Evolutionary conservation across 2,113 vertebrate species (phyloP), one percentile per base, ranked within the genome.

Genomic region (Pandion haliaetus): DNA sequence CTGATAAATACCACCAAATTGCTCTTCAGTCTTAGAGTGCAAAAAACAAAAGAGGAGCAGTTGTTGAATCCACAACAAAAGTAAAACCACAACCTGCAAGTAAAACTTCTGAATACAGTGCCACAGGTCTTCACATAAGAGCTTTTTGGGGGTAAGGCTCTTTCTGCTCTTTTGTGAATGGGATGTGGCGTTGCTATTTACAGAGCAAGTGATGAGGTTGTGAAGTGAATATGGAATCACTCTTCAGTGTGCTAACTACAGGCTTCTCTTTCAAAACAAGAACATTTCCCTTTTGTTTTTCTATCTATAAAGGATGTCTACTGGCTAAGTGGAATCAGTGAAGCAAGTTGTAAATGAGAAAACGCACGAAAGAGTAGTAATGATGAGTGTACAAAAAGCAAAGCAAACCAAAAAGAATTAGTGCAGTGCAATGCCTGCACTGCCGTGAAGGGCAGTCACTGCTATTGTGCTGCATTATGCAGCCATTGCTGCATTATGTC

Each of bases 341-440:
- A 93, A 91, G 49, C 63, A 87, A 96, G 74, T 24, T 95, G 63
- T 63, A 90, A 95, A 94, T 92, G 66, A 95, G 62, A 85, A 95
- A 84, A 72, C 11, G 2, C 50, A 58, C 82, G 73, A 91, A 91
- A 93, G 45, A 63, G 61, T 92, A 95, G 49, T 66, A 88, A 83
- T n/a, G 76, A 93, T 65, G 86, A 95, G 25, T 55, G 31, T 45
- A 73, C 44, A 73, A 70, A 88, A 83, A 57, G 12, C 34, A 72
- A 18, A 88, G 40, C 6, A 73, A 93, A 77, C 18, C 11, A 58
- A 26, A 86, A 87, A 42, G 29, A 72, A 67, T 59, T 44, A 47
- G 54, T 65, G 34, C 38, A 80, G 31, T 81, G 52, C 17, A 44
- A 80, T 12, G 17, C 45, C 76, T 77, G 23, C n/a, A 52, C 49